Conservation (phyloP, 2,888 invertebrate species). For the Mylabris sibirica region DNA sequence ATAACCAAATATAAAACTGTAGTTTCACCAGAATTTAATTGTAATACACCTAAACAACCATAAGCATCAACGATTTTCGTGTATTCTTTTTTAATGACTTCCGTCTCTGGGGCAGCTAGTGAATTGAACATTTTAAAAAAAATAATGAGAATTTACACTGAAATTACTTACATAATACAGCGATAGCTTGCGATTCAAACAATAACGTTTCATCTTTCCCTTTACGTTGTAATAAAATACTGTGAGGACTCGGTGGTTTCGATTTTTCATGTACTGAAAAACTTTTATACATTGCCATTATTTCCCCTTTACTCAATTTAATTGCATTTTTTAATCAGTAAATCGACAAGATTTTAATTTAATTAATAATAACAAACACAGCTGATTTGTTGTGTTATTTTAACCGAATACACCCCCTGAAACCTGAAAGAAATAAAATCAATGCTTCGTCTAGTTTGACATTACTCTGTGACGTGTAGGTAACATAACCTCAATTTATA, state of each 20-base stretch:
- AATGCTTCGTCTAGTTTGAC: conserved; percentile 24
- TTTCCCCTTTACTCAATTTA: background rate
- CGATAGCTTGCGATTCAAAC: conserved; percentile 93
- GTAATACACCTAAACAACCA: conserved; percentile 93
- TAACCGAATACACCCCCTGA: conserved; percentile 24
- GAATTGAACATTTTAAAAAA: conserved; percentile 19
- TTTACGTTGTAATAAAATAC: conserved; percentile 88
- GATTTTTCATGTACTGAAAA: conserved; percentile 91
- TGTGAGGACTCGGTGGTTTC: conserved; percentile 85
- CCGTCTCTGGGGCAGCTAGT: conserved; percentile 87
- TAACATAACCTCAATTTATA: background rate
- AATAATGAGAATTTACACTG: background rate
- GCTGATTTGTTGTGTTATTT: conserved; percentile 34
- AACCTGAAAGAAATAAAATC: conserved; percentile 33
- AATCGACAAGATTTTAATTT: background rate
- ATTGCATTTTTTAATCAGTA: conserved; percentile 20
- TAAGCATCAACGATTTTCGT: conserved; percentile 93
- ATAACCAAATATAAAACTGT: conserved; percentile 89
- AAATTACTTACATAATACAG: conserved; percentile 74
- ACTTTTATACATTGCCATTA: conserved; percentile 94
- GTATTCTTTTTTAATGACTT: conserved; percentile 88
- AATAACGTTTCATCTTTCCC: conserved; percentile 85
- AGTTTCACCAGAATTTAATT: conserved; percentile 84
- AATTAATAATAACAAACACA: conserved; percentile 24
- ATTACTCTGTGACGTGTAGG: conserved; percentile 3